Percentiles rank a stretch among this genome's conserved stretches.
phyloP scores from a whole-genome alignment of 2,797 vertebrate genomes.

The Chelon auratus region DNA sequence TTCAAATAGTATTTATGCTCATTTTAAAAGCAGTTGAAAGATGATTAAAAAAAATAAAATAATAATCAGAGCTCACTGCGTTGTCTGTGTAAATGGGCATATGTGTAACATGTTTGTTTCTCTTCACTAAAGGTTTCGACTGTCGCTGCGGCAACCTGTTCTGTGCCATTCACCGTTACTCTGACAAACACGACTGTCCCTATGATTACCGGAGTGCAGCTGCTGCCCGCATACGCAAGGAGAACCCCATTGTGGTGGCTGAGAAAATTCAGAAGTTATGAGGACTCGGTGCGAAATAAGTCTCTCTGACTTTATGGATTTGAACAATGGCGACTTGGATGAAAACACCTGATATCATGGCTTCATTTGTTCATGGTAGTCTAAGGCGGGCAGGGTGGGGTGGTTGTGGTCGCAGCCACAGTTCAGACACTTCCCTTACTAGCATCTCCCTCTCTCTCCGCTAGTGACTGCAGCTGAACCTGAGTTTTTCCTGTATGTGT shows the following conservation, averaged over 20 bases:
- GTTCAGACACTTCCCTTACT: conserved; percentile 72
- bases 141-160: conserved; percentile 94
- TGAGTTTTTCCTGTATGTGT: conserved; percentile 47
- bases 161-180: conserved; percentile 93
- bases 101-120: conserved; percentile 8
- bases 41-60: no score
- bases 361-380: conserved; percentile 83
- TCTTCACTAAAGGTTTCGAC: conserved; percentile 86
- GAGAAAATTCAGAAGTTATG: conserved; percentile 96
- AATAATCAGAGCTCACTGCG: no score
- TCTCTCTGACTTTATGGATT: conserved; percentile 75
- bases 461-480: conserved; percentile 67
- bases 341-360: conserved; percentile 80
- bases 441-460: conserved; percentile 81
- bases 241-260: conserved; percentile 92
- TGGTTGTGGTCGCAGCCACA: conserved; percentile 60
- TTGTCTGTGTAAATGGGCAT: no score
- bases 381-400: conserved; percentile 69
- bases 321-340: conserved; percentile 80
- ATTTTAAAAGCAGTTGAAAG: background rate
- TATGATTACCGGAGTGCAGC: conserved; percentile 93
- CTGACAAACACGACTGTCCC: conserved; percentile 92
- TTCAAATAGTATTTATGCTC: background rate
- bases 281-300: conserved; percentile 72
- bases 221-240: conserved; percentile 91